Evolutionary conservation across 2,797 vertebrate species (phyloP), one percentile per base, ranked within the genome.

Genomic region (Chelon auratus): DNA sequence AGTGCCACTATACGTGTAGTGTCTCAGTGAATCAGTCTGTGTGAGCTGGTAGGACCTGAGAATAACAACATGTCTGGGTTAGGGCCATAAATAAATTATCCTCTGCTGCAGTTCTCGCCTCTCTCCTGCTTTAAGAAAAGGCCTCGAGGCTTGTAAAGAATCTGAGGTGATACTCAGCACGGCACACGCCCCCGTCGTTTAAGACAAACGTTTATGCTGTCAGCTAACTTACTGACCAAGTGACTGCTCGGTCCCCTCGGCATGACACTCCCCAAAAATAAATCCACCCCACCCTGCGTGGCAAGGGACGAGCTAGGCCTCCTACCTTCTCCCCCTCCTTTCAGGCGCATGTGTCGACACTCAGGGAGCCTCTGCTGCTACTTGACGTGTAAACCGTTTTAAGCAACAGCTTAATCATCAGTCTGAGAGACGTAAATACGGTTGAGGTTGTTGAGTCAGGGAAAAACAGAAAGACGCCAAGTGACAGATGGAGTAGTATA

Each of bases 331-430:
- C 33, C 40, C 20, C 39, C 54, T 80, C 4, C 83, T 51, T 80
- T 42, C 54, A 74, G n/a, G 80, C 51, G 50, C 53, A 68, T 64
- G 79, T 84, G 77, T 86, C 83, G 77, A 84, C 77, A 84, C 75
- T 84, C 81, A 67, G 84, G 62, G 78, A 82, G 79, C 59, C 82
- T 76, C 84, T 82, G 80, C 82, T 85, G 82, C 90, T 90, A 69
- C 89, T 86, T 87, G 88, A 83, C 80, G 89, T 45, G 85, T 0
- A 83, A 87, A 84, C 91, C 77, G 87, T 93, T 94, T 95, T 94
- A 93, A 94, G 93, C 81, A 96, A 94, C 86, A 92, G 89, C 91
- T 92, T 92, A 91, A 93, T 96, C 92, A 95, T 95, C 95, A 94
- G 84, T 95, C 84, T 86, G 89, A 86, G 91, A 91, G 93, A 94